Conservation (phyloP, 2,888 invertebrate species). For the Apamea anceps region DNA sequence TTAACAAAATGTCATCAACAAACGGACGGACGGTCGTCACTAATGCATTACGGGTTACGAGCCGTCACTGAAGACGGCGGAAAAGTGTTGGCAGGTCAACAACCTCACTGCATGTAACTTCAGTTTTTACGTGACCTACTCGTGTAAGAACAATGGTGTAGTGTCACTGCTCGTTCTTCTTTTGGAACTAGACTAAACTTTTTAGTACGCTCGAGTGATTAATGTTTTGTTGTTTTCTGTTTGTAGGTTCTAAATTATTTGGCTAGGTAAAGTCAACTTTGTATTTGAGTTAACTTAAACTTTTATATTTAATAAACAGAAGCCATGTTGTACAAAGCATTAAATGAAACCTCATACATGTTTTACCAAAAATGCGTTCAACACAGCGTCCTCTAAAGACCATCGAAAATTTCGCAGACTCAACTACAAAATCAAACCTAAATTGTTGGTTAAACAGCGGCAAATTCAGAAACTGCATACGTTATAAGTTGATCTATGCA, state of each 20-base stretch:
- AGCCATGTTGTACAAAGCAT: not conserved
- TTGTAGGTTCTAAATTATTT: slow-evolving; percentile 32
- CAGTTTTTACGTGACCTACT: slow-evolving; percentile 62
- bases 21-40: slow-evolving; percentile 39
- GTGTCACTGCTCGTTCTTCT: slow-evolving; percentile 51
- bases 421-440: slow-evolving; percentile 55
- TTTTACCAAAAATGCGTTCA: not conserved
- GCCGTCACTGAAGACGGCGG: slow-evolving; percentile 51
- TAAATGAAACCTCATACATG: not conserved
- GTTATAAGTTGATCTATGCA: slow-evolving; percentile 76
- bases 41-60: slow-evolving; percentile 49
- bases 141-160: slow-evolving; percentile 61
- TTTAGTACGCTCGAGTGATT: slow-evolving; percentile 42
- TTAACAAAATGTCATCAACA: slow-evolving; percentile 56
- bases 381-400: slow-evolving; percentile 3
- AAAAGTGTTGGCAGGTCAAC: slow-evolving; percentile 57
- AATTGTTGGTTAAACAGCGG: slow-evolving; percentile 71
- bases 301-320: slow-evolving; percentile 6
- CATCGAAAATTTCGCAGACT: slow-evolving; percentile 25
- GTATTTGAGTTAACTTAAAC: not conserved
- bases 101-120: slow-evolving; percentile 58
- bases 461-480: slow-evolving; percentile 78
- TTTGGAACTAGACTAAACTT: slow-evolving; percentile 47
- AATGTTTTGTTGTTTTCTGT: slow-evolving; percentile 33
- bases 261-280: not conserved